Evolutionary conservation across 1,140 invertebrate species (phyloP), one percentile per base, ranked within the genome.

Genomic region (Sycophaga agraensis): DNA sequence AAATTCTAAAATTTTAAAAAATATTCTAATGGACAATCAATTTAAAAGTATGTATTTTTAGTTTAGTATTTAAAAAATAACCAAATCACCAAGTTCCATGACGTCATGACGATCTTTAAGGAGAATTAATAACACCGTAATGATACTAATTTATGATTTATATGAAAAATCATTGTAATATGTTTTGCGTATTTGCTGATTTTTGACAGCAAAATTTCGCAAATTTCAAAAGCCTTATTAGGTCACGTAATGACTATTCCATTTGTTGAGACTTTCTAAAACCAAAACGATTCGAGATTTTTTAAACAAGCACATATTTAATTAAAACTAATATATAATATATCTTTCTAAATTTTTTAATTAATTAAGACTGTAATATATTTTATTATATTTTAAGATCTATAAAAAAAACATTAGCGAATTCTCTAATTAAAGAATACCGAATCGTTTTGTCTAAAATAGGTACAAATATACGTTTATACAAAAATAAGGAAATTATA

Each of bases 391-490:
- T 7, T 48, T 55, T 54, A 34, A 50, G 28, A 11, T 31, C 4
- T 34, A 40, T 34, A 55, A 11, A 45, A n/a, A n/a, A n/a, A n/a
- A n/a, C n/a, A n/a, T n/a, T n/a, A n/a, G n/a, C n/a, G n/a, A n/a
- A n/a, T n/a, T n/a, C n/a, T n/a, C n/a, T 21, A 53, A 42, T 49
- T 51, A 39, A 62, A 51, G 68, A 70, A 66, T 62, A 64, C 65
- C 56, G 53, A 68, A 66, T 66, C 67, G 58, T 45, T 64, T 66
- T 70, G 66, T 16, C 62, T 37, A 63, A 49, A 46, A 66, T 68
- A 71, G 63, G 67, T 70, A 70, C 68, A 70, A 68, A 68, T 66
- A 59, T 63, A 67, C 59, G 63, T 65, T 55, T 68, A 59, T 54
- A 65, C 51, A 69, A 35, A 16, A 22, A n/a, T 66, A 70, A 63